Conservation (phyloP, 1,140 invertebrate genomes). For the Globodera rostochiensis region DNA sequence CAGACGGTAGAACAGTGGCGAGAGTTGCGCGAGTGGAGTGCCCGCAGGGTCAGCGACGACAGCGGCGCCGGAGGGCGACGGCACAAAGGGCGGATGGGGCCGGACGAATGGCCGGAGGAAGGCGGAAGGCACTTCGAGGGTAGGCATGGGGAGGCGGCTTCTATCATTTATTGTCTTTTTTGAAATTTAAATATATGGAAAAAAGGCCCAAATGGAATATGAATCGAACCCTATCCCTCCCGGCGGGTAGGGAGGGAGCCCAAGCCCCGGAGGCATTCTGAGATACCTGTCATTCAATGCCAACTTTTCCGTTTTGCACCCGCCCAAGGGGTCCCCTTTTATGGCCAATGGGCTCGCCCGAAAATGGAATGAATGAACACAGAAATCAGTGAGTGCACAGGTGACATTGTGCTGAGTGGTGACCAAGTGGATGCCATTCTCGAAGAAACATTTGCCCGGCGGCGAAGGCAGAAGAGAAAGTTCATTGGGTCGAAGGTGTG, state of each 20-base stretch:
- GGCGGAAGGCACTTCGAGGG: conserved; percentile 60
- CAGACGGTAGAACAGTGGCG: conserved; percentile 17
- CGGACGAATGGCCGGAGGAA: conserved; percentile 55
- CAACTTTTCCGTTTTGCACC: too few relatives aligned
- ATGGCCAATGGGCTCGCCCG: neutral
- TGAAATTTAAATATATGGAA: too few relatives aligned
- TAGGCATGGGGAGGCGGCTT: neutral
- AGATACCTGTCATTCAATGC: neutral
- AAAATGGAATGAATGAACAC: neutral
- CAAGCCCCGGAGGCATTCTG: neutral
- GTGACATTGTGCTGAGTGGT: conserved; percentile 62
- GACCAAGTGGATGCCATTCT: conserved; percentile 62
- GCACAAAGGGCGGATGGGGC: neutral
- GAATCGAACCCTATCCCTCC: too few relatives aligned
- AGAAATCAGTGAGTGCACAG: conserved; percentile 39
- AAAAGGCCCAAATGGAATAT: too few relatives aligned
- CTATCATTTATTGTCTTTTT: too few relatives aligned
- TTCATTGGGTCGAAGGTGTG: conserved; percentile 63
- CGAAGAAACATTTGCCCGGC: conserved; percentile 37
- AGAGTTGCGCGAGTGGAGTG: conserved; percentile 34
- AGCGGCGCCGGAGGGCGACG: neutral
- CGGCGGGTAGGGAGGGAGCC: neutral
- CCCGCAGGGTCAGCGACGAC: conserved; percentile 21
- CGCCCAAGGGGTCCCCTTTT: neutral
- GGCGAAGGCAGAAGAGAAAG: conserved; percentile 60